These are phyloP conservation scores for Cladopsammia gracilis DNA, from an alignment of 64 coral and sea anemone species.

Conservation along the genomic window DNA sequence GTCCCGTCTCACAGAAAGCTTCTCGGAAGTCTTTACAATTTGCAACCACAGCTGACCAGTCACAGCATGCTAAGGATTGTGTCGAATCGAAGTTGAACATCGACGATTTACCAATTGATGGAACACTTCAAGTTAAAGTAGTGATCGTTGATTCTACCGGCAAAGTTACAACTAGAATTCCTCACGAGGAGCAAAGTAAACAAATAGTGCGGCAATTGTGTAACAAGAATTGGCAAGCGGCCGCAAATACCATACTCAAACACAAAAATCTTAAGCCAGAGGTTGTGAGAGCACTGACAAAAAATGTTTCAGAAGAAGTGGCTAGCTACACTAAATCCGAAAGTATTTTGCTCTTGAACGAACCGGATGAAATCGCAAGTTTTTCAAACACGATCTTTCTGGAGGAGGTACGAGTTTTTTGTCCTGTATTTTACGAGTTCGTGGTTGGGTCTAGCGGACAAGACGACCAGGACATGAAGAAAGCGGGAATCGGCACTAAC, in stretches of 20 bases:
- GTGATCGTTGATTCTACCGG: neutral
- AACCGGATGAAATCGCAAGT: constrained; percentile 38
- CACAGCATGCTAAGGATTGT: neutral
- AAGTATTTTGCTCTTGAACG: constrained; percentile 51
- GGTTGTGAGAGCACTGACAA: neutral
- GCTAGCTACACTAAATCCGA: constrained; percentile 10
- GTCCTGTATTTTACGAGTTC: constrained; percentile 23
- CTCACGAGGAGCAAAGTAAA: constrained; percentile 35
- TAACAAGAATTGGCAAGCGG: constrained; percentile 50
- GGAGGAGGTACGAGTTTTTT: constrained; percentile 61
- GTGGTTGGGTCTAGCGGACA: constrained; percentile 38
- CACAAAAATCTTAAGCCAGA: constrained; percentile 37
- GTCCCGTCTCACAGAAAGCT: neutral
- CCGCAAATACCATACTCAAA: constrained; percentile 25
- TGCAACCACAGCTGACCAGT: neutral
- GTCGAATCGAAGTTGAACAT: neutral
- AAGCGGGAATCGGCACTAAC: neutral
- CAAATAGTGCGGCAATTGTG: constrained; percentile 17
- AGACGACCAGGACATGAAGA: constrained; percentile 23
- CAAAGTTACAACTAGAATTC: constrained; percentile 4
- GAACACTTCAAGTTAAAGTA: constrained; percentile 18
- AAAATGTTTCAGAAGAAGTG: constrained; percentile 31
- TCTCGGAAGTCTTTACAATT: constrained; percentile 44
- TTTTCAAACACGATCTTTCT: constrained; percentile 48
- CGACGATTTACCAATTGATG: neutral